phyloP scores from a whole-genome alignment of 2,797 vertebrate genomes.

The Alosa sapidissima region DNA sequence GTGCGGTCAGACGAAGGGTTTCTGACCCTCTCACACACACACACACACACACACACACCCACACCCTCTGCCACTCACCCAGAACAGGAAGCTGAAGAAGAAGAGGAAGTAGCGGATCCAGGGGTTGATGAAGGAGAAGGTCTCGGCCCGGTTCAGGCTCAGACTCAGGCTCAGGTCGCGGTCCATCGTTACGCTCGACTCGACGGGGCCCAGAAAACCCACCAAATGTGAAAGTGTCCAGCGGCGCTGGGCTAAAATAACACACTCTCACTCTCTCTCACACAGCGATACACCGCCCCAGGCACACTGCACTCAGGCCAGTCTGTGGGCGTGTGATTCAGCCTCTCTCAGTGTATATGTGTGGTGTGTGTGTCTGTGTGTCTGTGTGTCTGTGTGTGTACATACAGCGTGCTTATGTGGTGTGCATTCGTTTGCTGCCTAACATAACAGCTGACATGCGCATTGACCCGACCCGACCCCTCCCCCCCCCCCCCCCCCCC shows the following conservation, averaged over 20 bases:
- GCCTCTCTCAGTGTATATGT: neutral
- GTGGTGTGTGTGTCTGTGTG: neutral
- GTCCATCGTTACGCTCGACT: slow-evolving; percentile 62
- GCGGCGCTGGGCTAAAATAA: neutral
- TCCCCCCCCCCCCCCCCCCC: neutral
- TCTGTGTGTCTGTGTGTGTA: neutral
- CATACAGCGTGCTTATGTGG: neutral
- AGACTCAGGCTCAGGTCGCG: slow-evolving; percentile 62
- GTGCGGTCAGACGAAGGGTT: neutral
- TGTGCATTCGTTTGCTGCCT: neutral
- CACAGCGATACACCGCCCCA: neutral
- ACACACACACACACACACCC: too few relatives aligned
- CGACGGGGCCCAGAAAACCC: neutral
- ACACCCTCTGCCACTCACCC: slow-evolving; percentile 67
- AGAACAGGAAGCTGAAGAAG: slow-evolving; percentile 81
- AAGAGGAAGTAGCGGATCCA: slow-evolving; percentile 79
- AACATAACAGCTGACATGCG: slow-evolving; percentile 23
- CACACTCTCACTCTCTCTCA: neutral
- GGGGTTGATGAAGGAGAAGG: slow-evolving; percentile 77
- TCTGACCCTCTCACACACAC: neutral
- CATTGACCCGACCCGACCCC: neutral
- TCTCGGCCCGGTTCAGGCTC: slow-evolving; percentile 67
- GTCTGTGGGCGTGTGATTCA: neutral
- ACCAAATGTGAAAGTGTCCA: slow-evolving; percentile 3
- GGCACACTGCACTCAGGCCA: neutral